Conservation (phyloP, 2,888 invertebrate species). For the Neocrepidodera transversa region DNA sequence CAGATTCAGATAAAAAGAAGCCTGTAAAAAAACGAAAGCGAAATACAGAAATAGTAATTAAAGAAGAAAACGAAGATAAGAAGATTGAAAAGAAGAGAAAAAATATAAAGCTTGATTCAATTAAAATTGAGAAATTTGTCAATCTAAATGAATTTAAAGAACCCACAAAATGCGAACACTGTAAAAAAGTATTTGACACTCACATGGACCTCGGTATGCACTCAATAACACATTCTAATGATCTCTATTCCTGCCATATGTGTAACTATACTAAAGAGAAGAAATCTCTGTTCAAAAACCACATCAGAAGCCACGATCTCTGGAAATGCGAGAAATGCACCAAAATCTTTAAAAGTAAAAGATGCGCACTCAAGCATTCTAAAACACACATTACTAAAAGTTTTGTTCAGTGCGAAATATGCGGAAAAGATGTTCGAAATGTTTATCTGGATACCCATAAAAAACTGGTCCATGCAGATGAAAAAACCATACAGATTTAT, state of each 20-base stretch:
- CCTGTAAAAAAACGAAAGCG: constrained; percentile 16
- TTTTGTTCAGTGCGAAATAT: constrained; percentile 61
- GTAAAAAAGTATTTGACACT: constrained; percentile 51
- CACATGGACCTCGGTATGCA: constrained; percentile 53
- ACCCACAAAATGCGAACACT: constrained; percentile 53
- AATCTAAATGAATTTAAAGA: constrained; percentile 47
- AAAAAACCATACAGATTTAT: constrained; percentile 25
- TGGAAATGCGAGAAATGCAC: constrained; percentile 60
- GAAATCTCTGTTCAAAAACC: constrained; percentile 55
- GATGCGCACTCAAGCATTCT: constrained; percentile 61
- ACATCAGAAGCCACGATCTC: constrained; percentile 61
- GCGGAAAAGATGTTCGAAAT: constrained; percentile 62
- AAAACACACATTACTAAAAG: constrained; percentile 64
- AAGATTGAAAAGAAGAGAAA: constrained; percentile 16
- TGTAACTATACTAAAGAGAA: constrained; percentile 52
- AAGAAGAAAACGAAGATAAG: constrained; percentile 2
- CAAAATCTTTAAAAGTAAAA: constrained; percentile 61
- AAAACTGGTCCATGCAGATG: constrained; percentile 33
- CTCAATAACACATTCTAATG: constrained; percentile 49
- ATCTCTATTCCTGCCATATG: constrained; percentile 52
- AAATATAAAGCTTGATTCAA: constrained; percentile 27
- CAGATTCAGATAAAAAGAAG: constrained; percentile 5
- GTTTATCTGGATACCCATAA: constrained; percentile 34
- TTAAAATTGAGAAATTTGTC: constrained; percentile 33
- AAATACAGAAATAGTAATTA: background rate